Percentiles rank a stretch among this genome's conserved stretches.
Evolutionary conservation across 1,140 invertebrate species (phyloP).

Genomic region (Bradysia coprophila): DNA sequence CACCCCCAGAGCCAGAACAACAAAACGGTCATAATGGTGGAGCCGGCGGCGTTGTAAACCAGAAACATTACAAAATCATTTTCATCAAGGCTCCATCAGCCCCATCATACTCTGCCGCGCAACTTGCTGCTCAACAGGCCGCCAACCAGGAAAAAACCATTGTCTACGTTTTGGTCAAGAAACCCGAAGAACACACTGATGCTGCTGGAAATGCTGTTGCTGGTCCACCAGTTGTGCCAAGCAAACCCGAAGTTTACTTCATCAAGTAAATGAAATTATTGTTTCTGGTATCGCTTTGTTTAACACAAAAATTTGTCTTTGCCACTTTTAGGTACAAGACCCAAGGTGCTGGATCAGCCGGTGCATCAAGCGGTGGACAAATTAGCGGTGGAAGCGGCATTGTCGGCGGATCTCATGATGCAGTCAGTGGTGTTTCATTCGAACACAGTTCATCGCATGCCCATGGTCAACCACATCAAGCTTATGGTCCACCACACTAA

Average conservation of each 20-base stretch:
- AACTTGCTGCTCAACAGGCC: conserved; percentile 51
- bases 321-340: too few relatives aligned
- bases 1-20: conserved; percentile 49
- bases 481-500: conserved; percentile 40
- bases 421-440: conserved; percentile 20
- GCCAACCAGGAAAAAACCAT: conserved; percentile 78
- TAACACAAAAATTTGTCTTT: too few relatives aligned
- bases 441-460: conserved; percentile 12
- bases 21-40: conserved; percentile 30
- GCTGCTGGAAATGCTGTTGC: conserved; percentile 42
- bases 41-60: conserved; percentile 33
- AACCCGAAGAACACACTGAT: conserved; percentile 58
- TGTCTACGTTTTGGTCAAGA: conserved; percentile 75
- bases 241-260: conserved; percentile 65
- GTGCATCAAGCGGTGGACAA: conserved; percentile 15
- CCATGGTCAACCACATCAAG: conserved; percentile 27
- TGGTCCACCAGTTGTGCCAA: conserved; percentile 52
- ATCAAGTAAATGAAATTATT: too few relatives aligned
- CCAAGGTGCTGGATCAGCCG: conserved; percentile 31
- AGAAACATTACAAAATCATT: conserved; percentile 77
- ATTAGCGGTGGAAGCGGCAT: conserved; percentile 21
- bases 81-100: conserved; percentile 69
- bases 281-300: too few relatives aligned
- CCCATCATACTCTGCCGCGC: conserved; percentile 50
- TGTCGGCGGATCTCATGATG: conserved; percentile 14